These are phyloP conservation scores for Rhinolophus sinicus DNA, from an alignment of 2,113 vertebrate species.

Conservation along the genomic window DNA sequence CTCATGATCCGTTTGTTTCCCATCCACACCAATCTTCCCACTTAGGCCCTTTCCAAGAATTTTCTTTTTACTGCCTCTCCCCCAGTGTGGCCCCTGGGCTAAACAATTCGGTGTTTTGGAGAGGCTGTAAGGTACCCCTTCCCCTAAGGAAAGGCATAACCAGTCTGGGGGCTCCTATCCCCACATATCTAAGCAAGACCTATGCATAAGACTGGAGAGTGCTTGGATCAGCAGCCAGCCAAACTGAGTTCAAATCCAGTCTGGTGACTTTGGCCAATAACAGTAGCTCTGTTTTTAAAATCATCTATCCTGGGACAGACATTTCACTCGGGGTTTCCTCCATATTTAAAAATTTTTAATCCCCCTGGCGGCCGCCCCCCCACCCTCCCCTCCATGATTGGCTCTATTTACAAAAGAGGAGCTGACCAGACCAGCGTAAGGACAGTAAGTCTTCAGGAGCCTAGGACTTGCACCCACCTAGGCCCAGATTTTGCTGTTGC, in stretches of 20 bases:
- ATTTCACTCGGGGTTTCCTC: slow-evolving; percentile 19
- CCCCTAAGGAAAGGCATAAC: not conserved
- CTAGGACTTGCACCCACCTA: slow-evolving; percentile 38
- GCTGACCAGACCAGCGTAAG: not conserved
- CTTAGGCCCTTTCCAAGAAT: not conserved
- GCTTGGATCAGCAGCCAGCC: not conserved
- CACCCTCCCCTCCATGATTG: not conserved
- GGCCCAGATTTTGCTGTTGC: slow-evolving; percentile 50
- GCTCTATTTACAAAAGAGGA: not conserved
- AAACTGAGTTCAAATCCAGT: not conserved
- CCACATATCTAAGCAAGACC: not conserved
- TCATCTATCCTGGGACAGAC: slow-evolving; percentile 13
- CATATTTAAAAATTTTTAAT: not conserved
- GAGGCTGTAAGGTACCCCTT: not conserved
- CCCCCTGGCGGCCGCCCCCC: no score
- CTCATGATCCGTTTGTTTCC: not conserved
- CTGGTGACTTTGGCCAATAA: not conserved
- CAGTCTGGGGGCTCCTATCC: not conserved
- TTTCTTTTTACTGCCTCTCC: not conserved
- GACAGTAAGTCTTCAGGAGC: not conserved
- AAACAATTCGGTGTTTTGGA: not conserved
- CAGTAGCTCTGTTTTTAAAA: not conserved
- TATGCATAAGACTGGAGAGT: not conserved
- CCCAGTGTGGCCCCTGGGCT: not conserved
- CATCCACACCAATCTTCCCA: not conserved